phyloP scores from a whole-genome alignment of 2,113 vertebrate species.

The Charina bottae region DNA sequence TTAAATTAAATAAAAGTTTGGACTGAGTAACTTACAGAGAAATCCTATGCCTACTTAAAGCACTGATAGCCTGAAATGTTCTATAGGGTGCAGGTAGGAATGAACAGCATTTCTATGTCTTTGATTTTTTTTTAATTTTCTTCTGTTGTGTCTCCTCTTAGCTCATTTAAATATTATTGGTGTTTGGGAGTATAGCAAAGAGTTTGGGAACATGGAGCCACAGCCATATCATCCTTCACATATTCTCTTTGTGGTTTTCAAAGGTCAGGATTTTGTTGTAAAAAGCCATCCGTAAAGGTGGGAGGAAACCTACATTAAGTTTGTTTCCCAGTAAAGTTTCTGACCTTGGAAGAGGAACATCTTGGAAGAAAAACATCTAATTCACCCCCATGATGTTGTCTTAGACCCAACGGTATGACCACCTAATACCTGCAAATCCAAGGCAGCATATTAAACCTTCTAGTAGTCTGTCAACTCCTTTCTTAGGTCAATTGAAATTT shows the following conservation, averaged over 20 bases:
- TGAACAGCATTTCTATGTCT: no score
- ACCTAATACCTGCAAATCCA: not conserved
- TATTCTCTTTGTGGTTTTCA: not conserved
- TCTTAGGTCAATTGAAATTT: not conserved
- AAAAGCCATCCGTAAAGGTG: not conserved
- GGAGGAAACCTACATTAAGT: not conserved
- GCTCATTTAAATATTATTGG: no score
- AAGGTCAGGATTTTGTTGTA: not conserved
- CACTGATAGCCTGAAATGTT: no score
- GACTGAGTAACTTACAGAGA: no score
- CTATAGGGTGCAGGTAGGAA: no score
- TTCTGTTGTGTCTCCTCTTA: no score
- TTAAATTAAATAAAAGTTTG: no score
- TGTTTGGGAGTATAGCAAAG: no score
- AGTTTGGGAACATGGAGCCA: no score
- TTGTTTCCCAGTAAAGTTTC: not conserved
- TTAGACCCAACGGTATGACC: not conserved
- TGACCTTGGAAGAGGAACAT: not conserved
- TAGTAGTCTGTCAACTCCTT: not conserved
- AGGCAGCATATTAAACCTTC: not conserved
- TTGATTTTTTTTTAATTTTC: no score
- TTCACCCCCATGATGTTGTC: not conserved
- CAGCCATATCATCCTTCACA: not conserved
- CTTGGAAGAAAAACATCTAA: not conserved
- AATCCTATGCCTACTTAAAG: no score